phyloP scores from a whole-genome alignment of 2,797 vertebrate genomes.

The Odontamblyopus lacepedii region DNA sequence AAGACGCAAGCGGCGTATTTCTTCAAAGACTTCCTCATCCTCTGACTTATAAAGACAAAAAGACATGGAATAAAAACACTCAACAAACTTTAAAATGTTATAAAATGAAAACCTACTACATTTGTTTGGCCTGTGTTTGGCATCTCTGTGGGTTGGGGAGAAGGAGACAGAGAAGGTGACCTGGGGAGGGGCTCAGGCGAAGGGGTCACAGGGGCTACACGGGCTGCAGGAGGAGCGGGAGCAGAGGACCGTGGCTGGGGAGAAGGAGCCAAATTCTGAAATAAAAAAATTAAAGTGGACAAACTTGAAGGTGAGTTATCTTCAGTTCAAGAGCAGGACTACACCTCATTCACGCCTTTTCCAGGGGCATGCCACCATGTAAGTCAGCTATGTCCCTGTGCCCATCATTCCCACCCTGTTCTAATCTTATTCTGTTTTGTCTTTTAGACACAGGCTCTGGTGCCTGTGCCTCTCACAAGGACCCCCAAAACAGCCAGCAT shows the following conservation, averaged over 20 bases:
- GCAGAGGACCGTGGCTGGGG: constrained; percentile 44
- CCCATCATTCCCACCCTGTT: no score
- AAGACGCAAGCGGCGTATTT: constrained; percentile 87
- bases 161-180: constrained; percentile 46
- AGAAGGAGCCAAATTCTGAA: constrained; percentile 56
- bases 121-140: constrained; percentile 62
- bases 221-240: constrained; percentile 34
- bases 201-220: constrained; percentile 27
- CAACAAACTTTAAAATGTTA: background rate
- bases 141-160: constrained; percentile 60
- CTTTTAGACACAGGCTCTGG: no score
- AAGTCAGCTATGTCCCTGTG: no score
- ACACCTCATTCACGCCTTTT: no score
- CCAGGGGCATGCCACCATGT: no score
- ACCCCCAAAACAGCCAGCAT: no score
- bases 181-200: constrained; percentile 37
- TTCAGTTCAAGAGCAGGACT: no score
- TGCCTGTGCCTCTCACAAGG: no score
- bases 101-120: constrained; percentile 7
- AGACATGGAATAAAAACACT: background rate
- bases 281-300: constrained; percentile 3
- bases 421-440: no score
- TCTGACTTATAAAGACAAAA: constrained; percentile 66
- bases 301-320: no score
- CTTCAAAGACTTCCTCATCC: constrained; percentile 90